Conservation (phyloP, 2,113 vertebrate genomes). For the Collichthys lucidus region DNA sequence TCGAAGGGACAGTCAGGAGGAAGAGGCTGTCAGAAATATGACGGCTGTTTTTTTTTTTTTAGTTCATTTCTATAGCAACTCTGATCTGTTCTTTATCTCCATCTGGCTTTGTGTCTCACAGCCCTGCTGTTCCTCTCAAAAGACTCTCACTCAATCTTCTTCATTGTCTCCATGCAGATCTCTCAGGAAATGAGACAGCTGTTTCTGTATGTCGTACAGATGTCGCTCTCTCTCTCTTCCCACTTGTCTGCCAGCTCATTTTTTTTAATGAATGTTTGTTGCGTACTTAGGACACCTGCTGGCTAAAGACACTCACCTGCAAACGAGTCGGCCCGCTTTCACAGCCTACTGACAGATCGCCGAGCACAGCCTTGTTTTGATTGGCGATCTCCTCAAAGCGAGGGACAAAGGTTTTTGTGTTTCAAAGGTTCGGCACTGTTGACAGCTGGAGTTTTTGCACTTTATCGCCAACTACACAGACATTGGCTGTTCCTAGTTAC, state of each 20-base stretch:
- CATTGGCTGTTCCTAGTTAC: too few species aligned
- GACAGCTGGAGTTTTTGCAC: neutral
- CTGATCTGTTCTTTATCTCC: neutral
- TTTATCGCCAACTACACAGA: too few species aligned
- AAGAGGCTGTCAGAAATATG: slow-evolving; percentile 2
- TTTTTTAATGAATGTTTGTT: slow-evolving; percentile 5
- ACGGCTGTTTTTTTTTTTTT: neutral
- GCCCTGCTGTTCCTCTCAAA: neutral
- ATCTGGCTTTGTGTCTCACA: slow-evolving; percentile 6
- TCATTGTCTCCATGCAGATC: neutral
- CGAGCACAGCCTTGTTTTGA: neutral
- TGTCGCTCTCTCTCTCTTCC: slow-evolving; percentile 16
- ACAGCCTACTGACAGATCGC: neutral
- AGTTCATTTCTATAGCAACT: neutral
- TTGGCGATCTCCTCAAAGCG: neutral
- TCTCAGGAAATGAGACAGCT: slow-evolving; percentile 46
- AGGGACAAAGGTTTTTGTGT: neutral
- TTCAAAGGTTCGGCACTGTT: neutral
- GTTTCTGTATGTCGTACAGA: slow-evolving; percentile 29
- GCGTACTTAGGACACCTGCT: neutral
- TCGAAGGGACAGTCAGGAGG: neutral
- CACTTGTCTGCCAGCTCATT: neutral
- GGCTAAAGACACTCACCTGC: neutral
- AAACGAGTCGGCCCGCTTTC: too few species aligned
- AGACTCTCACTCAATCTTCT: neutral